Base-by-base conservation (phyloP, 2,888 invertebrate species). In the Tanypteryx hageni region DNA sequence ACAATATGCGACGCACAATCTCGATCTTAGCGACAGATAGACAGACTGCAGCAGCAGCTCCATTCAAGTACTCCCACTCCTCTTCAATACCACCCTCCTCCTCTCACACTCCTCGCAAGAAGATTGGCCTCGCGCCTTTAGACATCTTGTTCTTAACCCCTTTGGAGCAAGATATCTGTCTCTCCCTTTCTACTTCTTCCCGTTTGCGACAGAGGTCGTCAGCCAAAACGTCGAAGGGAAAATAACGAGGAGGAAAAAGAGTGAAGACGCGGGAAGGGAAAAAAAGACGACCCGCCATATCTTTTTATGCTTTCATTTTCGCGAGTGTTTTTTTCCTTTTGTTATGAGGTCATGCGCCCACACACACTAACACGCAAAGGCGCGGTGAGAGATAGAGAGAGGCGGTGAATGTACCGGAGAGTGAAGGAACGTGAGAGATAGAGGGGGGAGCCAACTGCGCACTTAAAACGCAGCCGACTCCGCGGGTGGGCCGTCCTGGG, bases 1-100 rank as follows among this genome's bases (percentile, higher is more conserved):
- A 31, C 61, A 59, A 86, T 31, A 59, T 57, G 56, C 31, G 59
- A 59, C 85, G 22, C 85, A 58, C 61, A 86, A 61, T 61, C 86
- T 61, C 18, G 61, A 61, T 61, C 83, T 10, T 18, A 16, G 83
- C 57, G 58, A 61, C 16, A 14, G 61, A 27, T 58, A 18, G 85
- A 85, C 14, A 9, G 58, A 59, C 0, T 22, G 85, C 68, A 8
- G 27, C 76, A 64, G 14, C 76, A 64, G 14, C 8, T 44, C 44
- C 44, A 44, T 44, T 44, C 44, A 44, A 44, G 44, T 44, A 44
- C 44, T 44, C 44, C 44, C 44, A 44, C 44, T 5, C 44, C 44
- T 44, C 44, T 3, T 44, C 44, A 44, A 44, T 3, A 3, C 1
- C 44, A 3, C 44, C 44, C 31, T 27, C 11, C 14, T 14, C 31